Conservation (phyloP, 2,797 vertebrate genomes). For the Sebastes vulpes region DNA sequence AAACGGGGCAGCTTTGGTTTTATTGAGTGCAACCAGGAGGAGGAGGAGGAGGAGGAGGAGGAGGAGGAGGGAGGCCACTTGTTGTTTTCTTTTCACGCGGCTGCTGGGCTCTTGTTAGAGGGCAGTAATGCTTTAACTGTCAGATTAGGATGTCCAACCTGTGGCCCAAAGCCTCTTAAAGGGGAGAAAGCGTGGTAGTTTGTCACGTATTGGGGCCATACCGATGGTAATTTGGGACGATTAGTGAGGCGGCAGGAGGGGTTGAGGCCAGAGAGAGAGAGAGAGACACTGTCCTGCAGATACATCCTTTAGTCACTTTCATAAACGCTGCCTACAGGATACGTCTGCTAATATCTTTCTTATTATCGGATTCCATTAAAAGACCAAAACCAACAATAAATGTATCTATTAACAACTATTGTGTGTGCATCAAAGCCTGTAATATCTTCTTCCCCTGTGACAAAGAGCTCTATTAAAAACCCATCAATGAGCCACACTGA, state of each 20-base stretch:
- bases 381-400: not conserved
- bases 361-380: not conserved
- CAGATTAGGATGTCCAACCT: slow-evolving; percentile 50
- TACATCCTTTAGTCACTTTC: not conserved
- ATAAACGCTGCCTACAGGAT: not conserved
- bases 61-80: slow-evolving; percentile 1
- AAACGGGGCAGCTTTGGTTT: slow-evolving; percentile 45
- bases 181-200: slow-evolving; percentile 5
- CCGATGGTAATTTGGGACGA: slow-evolving; percentile 14
- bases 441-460: not conserved
- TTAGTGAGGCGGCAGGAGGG: slow-evolving; percentile 1
- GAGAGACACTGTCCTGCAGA: not conserved
- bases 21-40: slow-evolving; percentile 25
- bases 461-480: no score
- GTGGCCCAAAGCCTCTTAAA: slow-evolving; percentile 32
- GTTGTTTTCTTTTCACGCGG: slow-evolving; percentile 48
- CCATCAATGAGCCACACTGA: no score
- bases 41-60: not conserved
- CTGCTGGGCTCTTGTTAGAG: slow-evolving; percentile 33
- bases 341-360: not conserved
- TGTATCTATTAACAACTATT: not conserved
- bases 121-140: slow-evolving; percentile 44
- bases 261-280: not conserved
- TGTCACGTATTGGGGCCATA: slow-evolving; percentile 28
- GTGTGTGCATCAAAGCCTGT: not conserved